Percentiles rank a stretch among this genome's conserved stretches.
Conservation (phyloP, 2,888 invertebrate genomes). For the Rhamnusium bicolor region DNA sequence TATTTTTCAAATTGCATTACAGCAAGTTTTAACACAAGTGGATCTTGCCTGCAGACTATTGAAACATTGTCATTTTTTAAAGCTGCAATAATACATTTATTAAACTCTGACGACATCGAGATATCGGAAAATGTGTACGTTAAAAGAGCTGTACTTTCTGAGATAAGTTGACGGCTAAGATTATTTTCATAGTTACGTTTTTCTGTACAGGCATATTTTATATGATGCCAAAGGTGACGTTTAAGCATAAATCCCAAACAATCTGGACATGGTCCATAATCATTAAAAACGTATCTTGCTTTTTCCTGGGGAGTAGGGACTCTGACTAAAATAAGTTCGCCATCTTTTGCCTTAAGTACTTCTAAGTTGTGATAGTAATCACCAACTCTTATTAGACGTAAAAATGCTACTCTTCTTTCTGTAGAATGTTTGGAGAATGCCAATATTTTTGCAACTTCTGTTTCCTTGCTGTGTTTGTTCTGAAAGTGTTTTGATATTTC, state of each 20-base stretch:
- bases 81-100: neutral
- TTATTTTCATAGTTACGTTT: neutral
- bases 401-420: neutral
- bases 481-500: neutral
- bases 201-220: slow-evolving; percentile 15
- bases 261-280: slow-evolving; percentile 36
- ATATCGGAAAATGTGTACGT: neutral
- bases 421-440: neutral
- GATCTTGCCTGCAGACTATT: neutral
- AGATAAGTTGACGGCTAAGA: neutral
- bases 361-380: neutral
- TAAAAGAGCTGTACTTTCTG: neutral
- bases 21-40: slow-evolving; percentile 8
- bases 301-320: neutral
- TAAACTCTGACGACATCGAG: neutral
- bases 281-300: neutral
- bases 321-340: neutral
- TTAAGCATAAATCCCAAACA: slow-evolving; percentile 31
- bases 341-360: neutral
- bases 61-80: neutral
- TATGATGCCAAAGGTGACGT: slow-evolving; percentile 26
- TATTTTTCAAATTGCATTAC: slow-evolving; percentile 43
- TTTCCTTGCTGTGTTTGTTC: neutral
- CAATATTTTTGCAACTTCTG: neutral
- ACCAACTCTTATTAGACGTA: neutral